phyloP scores from a whole-genome alignment of 2,113 vertebrate genomes.

The Charadrius vociferus region DNA sequence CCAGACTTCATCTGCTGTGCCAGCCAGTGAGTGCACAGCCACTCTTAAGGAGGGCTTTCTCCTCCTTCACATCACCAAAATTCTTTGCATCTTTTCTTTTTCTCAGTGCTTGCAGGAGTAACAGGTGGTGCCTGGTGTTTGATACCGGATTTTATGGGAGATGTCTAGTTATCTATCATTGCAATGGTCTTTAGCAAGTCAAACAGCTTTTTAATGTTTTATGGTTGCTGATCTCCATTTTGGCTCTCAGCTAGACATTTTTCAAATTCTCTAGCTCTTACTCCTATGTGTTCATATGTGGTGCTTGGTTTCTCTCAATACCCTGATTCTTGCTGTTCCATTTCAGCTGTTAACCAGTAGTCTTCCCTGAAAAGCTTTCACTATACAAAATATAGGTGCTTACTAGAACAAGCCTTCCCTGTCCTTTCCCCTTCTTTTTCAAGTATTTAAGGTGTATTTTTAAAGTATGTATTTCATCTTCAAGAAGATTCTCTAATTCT shows the following conservation, averaged over 20 bases:
- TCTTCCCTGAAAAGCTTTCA: not conserved
- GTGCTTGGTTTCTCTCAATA: conserved; percentile 22
- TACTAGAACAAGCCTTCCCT: not conserved
- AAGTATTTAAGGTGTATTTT: not conserved
- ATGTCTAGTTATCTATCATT: conserved; percentile 5
- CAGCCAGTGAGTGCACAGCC: not conserved
- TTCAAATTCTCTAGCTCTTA: conserved; percentile 57
- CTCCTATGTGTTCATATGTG: not conserved
- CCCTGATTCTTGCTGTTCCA: not conserved
- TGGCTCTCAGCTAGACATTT: conserved; percentile 56
- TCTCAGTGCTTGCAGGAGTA: not conserved
- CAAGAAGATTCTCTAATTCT: not conserved
- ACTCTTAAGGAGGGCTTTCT: not conserved
- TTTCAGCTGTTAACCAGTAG: conserved; percentile 21
- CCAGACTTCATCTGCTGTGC: not conserved
- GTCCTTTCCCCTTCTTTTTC: not conserved
- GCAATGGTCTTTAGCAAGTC: conserved; percentile 29
- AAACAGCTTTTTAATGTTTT: conserved; percentile 43
- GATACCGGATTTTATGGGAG: conserved; percentile 1
- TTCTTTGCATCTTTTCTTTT: conserved; percentile 1
- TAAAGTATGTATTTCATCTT: not conserved
- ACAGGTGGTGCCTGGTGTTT: conserved; percentile 59
- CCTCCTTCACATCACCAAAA: conserved; percentile 7
- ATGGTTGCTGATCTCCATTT: conserved; percentile 22
- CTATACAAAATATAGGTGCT: not conserved